Percentiles rank a stretch among this genome's conserved stretches.
These are phyloP conservation scores for Pedetes capensis DNA, from an alignment of 2,113 vertebrate species.

Conservation along the genomic window DNA sequence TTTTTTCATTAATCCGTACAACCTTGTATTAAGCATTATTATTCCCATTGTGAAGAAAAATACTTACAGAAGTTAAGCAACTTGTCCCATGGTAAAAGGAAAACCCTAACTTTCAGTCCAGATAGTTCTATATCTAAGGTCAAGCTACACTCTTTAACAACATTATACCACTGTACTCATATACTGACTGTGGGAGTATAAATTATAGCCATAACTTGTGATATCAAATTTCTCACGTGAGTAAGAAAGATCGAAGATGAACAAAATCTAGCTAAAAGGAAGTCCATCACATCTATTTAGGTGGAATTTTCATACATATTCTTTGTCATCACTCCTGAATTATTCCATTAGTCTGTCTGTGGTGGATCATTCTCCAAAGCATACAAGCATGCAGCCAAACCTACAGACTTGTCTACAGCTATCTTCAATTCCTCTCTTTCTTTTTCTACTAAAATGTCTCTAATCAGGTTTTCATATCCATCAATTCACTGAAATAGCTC, in stretches of 20 bases:
- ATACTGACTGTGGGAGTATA: background rate
- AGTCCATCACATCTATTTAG: background rate
- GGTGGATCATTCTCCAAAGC: background rate
- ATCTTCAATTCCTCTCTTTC: background rate
- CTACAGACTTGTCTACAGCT: background rate
- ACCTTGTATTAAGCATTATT: background rate
- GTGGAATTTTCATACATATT: background rate
- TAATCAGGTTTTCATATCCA: background rate
- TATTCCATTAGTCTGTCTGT: background rate
- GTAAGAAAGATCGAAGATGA: background rate
- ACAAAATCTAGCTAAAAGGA: background rate
- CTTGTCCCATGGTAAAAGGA: background rate
- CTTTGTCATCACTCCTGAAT: background rate
- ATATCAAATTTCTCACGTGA: conserved; percentile 16
- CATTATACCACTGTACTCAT: background rate
- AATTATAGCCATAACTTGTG: background rate
- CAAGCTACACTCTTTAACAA: background rate
- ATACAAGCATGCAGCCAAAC: background rate
- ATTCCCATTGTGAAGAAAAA: background rate
- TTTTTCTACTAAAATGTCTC: background rate
- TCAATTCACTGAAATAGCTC: background rate
- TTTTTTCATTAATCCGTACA: background rate
- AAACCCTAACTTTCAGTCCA: background rate
- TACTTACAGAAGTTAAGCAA: background rate
- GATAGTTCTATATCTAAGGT: background rate